A percentile compares a stretch with the other conserved stretches of the same genome.
These are phyloP conservation scores for Hemicordylus capensis DNA, from an alignment of 2,113 vertebrate species.

Conservation along the genomic window DNA sequence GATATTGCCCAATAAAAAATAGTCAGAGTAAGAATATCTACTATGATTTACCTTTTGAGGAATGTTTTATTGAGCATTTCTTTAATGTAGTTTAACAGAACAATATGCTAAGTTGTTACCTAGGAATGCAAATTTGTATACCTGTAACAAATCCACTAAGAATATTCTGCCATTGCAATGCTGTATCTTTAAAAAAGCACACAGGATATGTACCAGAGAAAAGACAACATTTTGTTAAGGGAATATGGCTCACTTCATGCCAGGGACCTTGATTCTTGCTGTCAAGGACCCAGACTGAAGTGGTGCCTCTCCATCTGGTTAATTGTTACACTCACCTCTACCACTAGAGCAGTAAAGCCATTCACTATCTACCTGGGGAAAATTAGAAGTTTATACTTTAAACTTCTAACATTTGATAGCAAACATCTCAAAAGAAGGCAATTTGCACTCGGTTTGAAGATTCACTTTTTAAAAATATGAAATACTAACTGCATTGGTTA, in stretches of 20 bases:
- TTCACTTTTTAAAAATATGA: no score
- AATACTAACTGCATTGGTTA: no score
- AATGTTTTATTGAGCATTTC: not conserved
- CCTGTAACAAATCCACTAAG: not conserved
- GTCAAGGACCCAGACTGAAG: not conserved
- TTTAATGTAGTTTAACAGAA: rapidly evolving
- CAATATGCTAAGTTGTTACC: not conserved
- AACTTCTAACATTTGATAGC: no score
- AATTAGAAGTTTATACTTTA: no score
- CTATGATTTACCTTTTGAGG: not conserved
- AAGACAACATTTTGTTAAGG: not conserved
- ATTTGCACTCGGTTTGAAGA: no score
- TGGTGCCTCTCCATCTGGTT: not conserved
- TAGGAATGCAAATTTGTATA: not conserved
- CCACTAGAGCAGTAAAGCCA: no score
- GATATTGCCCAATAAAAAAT: not conserved
- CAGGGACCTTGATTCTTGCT: no score
- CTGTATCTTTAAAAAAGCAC: not conserved
- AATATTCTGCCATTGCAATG: not conserved
- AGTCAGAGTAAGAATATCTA: not conserved
- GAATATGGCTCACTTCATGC: no score
- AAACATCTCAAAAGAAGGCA: no score
- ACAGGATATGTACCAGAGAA: no score
- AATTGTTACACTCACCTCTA: no score
- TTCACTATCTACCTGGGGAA: no score